These are phyloP conservation scores for Enteromius thamalakanensis DNA, from an alignment of 2,797 vertebrate species.

Conservation along the genomic window DNA sequence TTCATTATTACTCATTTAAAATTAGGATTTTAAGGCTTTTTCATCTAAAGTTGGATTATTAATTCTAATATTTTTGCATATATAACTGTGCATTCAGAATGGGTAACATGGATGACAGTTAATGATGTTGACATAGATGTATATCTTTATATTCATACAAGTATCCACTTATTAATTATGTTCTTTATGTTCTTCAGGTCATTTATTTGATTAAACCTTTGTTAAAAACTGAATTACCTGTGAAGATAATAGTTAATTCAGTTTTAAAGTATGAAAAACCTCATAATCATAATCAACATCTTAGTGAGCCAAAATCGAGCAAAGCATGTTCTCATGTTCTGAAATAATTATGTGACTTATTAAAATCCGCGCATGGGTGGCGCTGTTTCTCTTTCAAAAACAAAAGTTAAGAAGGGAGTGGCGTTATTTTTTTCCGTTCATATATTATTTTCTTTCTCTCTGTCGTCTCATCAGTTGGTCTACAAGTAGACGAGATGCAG, in stretches of 20 bases:
- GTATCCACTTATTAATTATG: not conserved
- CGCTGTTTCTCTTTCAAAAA: constrained; percentile 63
- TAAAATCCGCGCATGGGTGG: constrained; percentile 51
- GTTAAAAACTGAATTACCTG: not conserved
- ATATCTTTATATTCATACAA: not conserved
- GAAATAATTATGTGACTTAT: not conserved
- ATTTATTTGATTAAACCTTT: not conserved
- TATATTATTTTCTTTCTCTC: constrained; percentile 7
- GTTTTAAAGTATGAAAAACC: not conserved
- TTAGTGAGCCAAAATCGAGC: not conserved
- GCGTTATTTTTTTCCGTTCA: not conserved
- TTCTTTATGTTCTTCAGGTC: not conserved
- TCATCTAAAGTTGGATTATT: too few species aligned
- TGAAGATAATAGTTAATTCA: not conserved
- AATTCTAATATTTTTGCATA: too few species aligned
- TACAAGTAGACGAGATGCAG: constrained; percentile 61
- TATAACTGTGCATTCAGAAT: not conserved
- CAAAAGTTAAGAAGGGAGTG: not conserved
- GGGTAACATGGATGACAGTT: not conserved
- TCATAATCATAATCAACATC: not conserved
- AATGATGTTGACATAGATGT: not conserved
- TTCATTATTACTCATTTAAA: not conserved
- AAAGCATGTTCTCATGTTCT: not conserved
- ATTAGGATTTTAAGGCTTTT: not conserved
- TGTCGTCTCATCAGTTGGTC: constrained; percentile 45